phyloP scores from a whole-genome alignment of 2,888 invertebrate species.

The Pasiphila rectangulata region DNA sequence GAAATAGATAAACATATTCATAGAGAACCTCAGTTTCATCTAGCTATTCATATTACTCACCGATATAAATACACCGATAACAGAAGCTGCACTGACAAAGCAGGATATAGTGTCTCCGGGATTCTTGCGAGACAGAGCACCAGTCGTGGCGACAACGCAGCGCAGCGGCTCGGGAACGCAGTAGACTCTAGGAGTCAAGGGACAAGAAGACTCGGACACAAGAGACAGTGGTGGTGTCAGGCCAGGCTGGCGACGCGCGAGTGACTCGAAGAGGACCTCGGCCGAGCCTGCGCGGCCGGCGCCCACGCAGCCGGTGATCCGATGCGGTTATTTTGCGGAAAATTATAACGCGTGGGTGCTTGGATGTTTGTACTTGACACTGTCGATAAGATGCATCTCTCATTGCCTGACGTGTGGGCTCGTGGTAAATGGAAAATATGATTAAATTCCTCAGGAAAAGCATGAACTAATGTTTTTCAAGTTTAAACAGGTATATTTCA shows the following conservation, averaged over 20 bases:
- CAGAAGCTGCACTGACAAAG: no score
- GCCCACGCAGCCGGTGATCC: slow-evolving; percentile 4
- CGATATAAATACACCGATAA: slow-evolving; percentile 22
- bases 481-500: no score
- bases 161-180: no score
- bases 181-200: background rate
- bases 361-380: slow-evolving; percentile 6
- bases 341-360: slow-evolving; percentile 18
- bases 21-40: no score
- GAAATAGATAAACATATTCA: no score
- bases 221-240: background rate
- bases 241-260: slow-evolving; percentile 19
- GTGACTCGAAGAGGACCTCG: slow-evolving; percentile 1
- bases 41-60: slow-evolving; percentile 29
- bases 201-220: background rate
- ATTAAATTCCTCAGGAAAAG: no score
- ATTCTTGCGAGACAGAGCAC: slow-evolving; percentile 7
- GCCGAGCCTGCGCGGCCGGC: slow-evolving; percentile 1
- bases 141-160: no score
- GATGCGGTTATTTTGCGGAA: slow-evolving; percentile 13
- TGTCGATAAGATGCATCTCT: background rate
- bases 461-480: no score
- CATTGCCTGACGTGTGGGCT: background rate
- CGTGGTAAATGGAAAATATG: background rate
- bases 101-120: slow-evolving; percentile 7